These are phyloP conservation scores for Mastomys natalensis DNA, from an alignment of 2,113 vertebrate genomes.

Conservation along the genomic window DNA sequence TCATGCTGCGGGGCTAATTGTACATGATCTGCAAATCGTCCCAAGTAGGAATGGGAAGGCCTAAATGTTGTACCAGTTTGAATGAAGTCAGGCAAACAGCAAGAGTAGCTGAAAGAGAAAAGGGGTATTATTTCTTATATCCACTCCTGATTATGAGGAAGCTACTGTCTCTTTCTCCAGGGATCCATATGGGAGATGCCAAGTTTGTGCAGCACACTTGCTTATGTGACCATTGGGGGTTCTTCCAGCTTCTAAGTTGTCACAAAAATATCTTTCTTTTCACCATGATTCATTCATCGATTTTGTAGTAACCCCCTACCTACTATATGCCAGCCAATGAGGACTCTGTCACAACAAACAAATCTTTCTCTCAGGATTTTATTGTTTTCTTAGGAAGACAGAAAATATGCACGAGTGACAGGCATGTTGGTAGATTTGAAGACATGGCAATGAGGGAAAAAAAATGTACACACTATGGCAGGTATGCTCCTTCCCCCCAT, in stretches of 20 bases:
- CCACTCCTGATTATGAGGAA: background rate
- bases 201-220: background rate
- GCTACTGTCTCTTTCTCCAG: background rate
- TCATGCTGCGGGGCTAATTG: background rate
- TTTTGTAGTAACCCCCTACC: background rate
- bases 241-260: background rate
- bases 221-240: background rate
- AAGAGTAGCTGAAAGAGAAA: background rate
- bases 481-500: background rate
- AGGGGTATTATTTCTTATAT: background rate
- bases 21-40: background rate
- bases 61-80: background rate
- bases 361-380: background rate
- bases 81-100: background rate
- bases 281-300: background rate
- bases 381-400: background rate
- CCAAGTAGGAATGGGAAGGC: background rate
- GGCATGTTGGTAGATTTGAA: background rate
- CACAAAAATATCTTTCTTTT: background rate
- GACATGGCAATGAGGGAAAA: background rate
- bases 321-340: background rate
- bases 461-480: background rate
- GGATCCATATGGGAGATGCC: background rate
- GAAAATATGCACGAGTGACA: background rate
- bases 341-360: background rate